Evolutionary conservation across 2,797 vertebrate genomes (phyloP), one percentile per base, ranked within the genome.

Genomic region (Myioborus miniatus): DNA sequence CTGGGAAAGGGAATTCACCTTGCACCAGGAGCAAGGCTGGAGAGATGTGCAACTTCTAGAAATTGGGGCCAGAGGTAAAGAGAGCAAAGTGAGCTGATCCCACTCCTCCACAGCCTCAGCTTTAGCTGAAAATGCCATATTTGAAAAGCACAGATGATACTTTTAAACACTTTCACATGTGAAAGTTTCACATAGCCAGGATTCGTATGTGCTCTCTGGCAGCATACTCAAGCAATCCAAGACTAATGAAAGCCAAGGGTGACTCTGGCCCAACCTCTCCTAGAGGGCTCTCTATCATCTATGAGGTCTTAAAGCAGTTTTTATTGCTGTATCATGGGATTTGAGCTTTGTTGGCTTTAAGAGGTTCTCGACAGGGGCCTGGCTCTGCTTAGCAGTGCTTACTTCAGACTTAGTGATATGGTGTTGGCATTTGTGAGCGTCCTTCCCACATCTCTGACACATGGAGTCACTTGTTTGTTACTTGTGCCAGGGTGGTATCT

Each of bases 111-210:
- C 64, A 83, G 64, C 46, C 17, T 24, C 52, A 56, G 7, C 26
- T 84, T 82, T 16, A 64, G 52, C 63, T 88, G 83, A 52, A 90
- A 94, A 81, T 62, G 27, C 56, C 19, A 0, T 76, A 37, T 93
- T 90, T 22, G 12, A 68, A 92, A 70, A 90, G 56, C 64, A 74
- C 70, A 92, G 70, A 62, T 86, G 74, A 53, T 94, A 67, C 50
- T 70, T 89, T 93, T 94, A 96, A 96, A 47, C 2, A 4, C 30
- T 93, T 94, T 79, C 60, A 82, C 52, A 83, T 87, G 79, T 83
- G 70, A 55, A 80, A 85, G 14, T 79, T 93, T 90, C 58, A 47
- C 58, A 1, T 22, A 44, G 59, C 75, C 82, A 81, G 79, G 81
- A 65, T 69, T 84, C 0, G 0, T 34, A 37, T 85, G 72, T 92